phyloP scores from a whole-genome alignment of 2,888 invertebrate species.

The Deilephila elpenor region DNA sequence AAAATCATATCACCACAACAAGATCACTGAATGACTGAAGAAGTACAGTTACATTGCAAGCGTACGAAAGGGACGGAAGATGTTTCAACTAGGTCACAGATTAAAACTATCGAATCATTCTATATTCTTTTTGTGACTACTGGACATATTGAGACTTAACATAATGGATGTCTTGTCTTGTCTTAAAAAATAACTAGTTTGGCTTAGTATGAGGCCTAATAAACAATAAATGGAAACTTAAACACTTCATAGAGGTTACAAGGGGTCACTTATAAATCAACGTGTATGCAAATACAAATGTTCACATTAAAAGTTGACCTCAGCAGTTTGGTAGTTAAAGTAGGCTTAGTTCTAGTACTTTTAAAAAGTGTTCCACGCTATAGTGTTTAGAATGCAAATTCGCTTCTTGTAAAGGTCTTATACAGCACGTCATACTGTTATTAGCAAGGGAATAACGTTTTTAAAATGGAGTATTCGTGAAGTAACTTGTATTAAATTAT shows the following conservation, averaged over 20 bases:
- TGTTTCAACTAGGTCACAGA: no score
- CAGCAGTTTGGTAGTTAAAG: neutral
- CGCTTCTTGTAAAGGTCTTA: neutral
- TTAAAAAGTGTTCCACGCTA: neutral
- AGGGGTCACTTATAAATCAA: neutral
- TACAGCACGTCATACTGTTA: constrained; percentile 14
- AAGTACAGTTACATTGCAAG: no score
- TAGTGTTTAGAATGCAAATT: constrained; percentile 23
- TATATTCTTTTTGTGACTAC: no score
- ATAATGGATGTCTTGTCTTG: no score
- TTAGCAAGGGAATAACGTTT: constrained; percentile 13
- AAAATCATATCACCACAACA: no score
- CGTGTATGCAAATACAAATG: neutral
- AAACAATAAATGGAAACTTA: neutral
- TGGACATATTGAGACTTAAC: no score
- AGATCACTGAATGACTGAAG: no score
- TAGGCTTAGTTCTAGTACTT: neutral
- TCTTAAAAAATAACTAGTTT: neutral
- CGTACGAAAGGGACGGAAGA: no score
- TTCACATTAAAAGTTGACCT: neutral
- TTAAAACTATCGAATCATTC: no score
- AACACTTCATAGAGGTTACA: neutral
- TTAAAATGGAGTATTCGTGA: neutral
- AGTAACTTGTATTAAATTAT: neutral
- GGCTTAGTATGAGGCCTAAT: no score